A percentile compares a stretch with the other conserved stretches of the same genome.
phyloP scores from a whole-genome alignment of 2,797 vertebrate species.

The Myotis findleyi region DNA sequence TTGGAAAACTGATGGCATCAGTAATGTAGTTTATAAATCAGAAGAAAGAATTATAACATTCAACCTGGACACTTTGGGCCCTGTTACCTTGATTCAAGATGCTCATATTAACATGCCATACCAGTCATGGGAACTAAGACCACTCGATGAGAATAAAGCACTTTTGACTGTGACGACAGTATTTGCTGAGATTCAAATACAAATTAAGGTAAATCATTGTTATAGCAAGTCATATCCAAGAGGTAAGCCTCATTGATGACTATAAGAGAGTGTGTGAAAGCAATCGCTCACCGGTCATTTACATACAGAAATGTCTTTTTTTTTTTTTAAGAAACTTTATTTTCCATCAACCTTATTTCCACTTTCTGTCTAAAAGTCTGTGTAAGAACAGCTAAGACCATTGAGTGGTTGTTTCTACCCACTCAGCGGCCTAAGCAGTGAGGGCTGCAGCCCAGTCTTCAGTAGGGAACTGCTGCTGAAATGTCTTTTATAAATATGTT shows the following conservation, averaged over 20 bases:
- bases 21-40: slow-evolving; percentile 78
- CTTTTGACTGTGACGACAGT: slow-evolving; percentile 87
- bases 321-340: not conserved
- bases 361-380: not conserved
- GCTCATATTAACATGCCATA: slow-evolving; percentile 92
- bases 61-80: slow-evolving; percentile 88
- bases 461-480: not conserved
- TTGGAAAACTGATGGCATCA: slow-evolving; percentile 93
- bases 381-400: not conserved
- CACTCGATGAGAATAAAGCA: slow-evolving; percentile 87
- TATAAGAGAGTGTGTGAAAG: not conserved
- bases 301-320: not conserved
- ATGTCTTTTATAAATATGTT: not conserved
- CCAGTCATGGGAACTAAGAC: slow-evolving; percentile 93
- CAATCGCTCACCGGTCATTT: not conserved
- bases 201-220: slow-evolving; percentile 88
- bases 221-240: not conserved
- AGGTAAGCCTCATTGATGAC: not conserved
- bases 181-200: slow-evolving; percentile 89
- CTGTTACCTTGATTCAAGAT: slow-evolving; percentile 92
- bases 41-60: slow-evolving; percentile 88
- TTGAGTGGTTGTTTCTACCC: not conserved
- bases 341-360: not conserved
- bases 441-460: not conserved
- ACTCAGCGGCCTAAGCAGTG: not conserved